Percentiles rank a stretch among this genome's conserved stretches.
Conservation (phyloP, 2,888 invertebrate genomes). For the Drosophila acutilabella region DNA sequence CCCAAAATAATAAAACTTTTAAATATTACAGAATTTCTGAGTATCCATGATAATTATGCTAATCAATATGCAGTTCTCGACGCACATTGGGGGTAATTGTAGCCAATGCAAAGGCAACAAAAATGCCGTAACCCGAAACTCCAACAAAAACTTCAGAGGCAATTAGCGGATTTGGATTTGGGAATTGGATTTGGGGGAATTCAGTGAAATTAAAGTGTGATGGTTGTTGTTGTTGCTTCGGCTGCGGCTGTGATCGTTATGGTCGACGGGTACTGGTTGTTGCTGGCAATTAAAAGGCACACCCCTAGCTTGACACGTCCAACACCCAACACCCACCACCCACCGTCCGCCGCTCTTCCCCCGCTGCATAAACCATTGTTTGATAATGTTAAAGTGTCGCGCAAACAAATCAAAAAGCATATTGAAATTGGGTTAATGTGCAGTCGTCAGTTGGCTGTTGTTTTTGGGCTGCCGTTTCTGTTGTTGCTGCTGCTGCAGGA, state of each 20-base stretch:
- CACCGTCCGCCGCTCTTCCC: not conserved
- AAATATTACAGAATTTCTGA: not conserved
- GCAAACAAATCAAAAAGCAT: slow-evolving; percentile 84
- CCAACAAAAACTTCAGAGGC: slow-evolving; percentile 61
- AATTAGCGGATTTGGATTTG: slow-evolving; percentile 78
- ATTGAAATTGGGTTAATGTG: slow-evolving; percentile 82
- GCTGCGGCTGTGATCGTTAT: slow-evolving; percentile 53
- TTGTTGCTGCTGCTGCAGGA: slow-evolving; percentile 37
- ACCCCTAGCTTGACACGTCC: slow-evolving; percentile 37
- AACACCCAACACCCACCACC: not conserved
- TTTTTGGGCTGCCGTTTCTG: slow-evolving; percentile 20
- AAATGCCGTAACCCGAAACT: slow-evolving; percentile 45
- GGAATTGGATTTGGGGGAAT: slow-evolving; percentile 27
- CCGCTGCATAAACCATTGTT: slow-evolving; percentile 77
- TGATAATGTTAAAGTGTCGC: slow-evolving; percentile 83
- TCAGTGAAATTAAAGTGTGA: slow-evolving; percentile 47
- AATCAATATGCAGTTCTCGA: slow-evolving; percentile 62
- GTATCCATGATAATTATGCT: slow-evolving; percentile 47
- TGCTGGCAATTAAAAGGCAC: slow-evolving; percentile 73
- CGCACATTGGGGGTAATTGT: slow-evolving; percentile 33
- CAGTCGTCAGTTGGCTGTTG: slow-evolving; percentile 38
- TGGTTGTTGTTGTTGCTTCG: slow-evolving; percentile 32
- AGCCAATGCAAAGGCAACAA: slow-evolving; percentile 29
- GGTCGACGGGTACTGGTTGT: slow-evolving; percentile 73
- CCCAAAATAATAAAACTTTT: not conserved